Conservation (phyloP, 2,888 invertebrate genomes). For the Andrena fulva region DNA sequence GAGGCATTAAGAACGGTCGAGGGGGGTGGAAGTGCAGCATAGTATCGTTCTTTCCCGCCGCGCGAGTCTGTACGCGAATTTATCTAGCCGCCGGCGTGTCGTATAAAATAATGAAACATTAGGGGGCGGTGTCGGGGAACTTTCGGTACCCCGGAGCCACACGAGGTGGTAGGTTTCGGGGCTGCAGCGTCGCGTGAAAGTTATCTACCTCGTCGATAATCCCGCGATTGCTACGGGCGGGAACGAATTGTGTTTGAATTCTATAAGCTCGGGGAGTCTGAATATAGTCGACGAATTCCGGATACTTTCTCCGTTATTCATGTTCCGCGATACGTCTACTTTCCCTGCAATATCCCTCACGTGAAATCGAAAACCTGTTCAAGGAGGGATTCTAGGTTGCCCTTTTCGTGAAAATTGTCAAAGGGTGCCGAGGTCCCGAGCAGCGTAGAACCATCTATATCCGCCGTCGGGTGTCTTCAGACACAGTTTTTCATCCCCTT, state of each 20-base stretch:
- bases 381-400: not conserved
- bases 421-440: not conserved
- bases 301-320: not conserved
- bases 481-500: conserved; percentile 15
- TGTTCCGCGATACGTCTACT: not conserved
- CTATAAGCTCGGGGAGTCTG: too few relatives aligned
- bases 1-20: conserved; percentile 59
- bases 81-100: conserved; percentile 9
- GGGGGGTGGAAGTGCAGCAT: conserved; percentile 46
- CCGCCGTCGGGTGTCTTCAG: conserved; percentile 40
- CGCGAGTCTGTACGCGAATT: not conserved
- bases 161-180: not conserved
- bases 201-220: not conserved
- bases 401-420: not conserved
- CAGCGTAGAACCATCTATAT: conserved; percentile 28
- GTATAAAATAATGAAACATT: conserved; percentile 40
- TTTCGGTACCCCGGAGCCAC: not conserved
- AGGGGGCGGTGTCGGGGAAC: conserved; percentile 6
- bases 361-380: not conserved
- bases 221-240: not conserved
- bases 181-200: not conserved
- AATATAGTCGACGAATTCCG: not conserved
- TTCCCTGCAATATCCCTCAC: not conserved
- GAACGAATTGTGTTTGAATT: too few relatives aligned
- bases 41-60: conserved; percentile 45